Percentiles rank a stretch among this genome's conserved stretches.
phyloP scores from a whole-genome alignment of 2,797 vertebrate genomes.

The Sandelia bainsii region DNA sequence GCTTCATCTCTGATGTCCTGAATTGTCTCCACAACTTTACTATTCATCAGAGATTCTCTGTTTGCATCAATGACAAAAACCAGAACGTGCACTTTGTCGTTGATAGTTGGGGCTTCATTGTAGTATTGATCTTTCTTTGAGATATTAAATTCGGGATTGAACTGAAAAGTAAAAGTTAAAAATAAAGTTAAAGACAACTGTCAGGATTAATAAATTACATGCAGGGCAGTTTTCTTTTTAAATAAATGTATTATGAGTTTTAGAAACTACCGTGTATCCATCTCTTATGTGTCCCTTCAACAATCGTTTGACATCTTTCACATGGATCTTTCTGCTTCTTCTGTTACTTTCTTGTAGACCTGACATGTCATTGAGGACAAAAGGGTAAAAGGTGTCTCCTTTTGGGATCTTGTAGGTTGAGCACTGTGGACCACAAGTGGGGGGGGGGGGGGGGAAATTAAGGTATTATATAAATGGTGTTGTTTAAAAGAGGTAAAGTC shows the following conservation, averaged over 20 bases:
- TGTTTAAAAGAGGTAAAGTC: no score
- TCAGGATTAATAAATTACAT: no score
- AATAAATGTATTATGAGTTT: no score
- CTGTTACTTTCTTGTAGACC: background rate
- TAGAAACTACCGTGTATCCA: background rate
- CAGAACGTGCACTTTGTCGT: conserved; percentile 8
- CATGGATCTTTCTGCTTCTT: background rate
- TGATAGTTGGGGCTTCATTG: background rate
- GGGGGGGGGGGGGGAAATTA: no score
- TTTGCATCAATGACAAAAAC: conserved; percentile 19
- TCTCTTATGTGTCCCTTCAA: background rate
- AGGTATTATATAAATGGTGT: no score
- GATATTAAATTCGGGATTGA: background rate
- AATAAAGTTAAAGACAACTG: no score
- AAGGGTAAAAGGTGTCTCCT: background rate
- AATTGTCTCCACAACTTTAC: background rate
- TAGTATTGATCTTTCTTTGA: background rate
- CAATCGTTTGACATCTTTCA: background rate
- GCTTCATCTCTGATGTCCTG: conserved; percentile 6
- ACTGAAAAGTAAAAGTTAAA: conserved; percentile 4
- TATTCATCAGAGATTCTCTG: background rate
- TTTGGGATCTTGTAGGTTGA: background rate
- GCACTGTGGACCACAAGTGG: conserved; percentile 22
- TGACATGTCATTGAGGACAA: background rate
- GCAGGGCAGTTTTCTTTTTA: no score